Conservation (phyloP, 2,113 vertebrate species). For the Tachuris rubrigastra region DNA sequence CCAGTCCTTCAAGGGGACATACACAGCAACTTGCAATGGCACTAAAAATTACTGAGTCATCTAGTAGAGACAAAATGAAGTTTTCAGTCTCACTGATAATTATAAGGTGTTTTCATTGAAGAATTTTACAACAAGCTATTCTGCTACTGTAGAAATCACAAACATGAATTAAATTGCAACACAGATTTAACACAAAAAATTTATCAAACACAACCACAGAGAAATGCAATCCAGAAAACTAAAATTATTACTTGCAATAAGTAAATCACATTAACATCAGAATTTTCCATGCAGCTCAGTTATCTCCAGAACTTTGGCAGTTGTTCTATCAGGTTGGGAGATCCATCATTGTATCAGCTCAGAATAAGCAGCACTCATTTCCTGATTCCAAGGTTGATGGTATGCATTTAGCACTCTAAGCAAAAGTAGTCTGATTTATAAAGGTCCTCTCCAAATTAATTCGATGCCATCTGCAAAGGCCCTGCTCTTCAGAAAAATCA, state of each 20-base stretch:
- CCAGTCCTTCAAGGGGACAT: neutral
- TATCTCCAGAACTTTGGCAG: neutral
- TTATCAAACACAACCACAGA: neutral
- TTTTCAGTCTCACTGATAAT: neutral
- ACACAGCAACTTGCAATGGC: neutral
- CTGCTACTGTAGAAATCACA: neutral
- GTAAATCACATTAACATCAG: neutral
- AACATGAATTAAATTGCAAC: neutral
- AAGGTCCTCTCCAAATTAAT: neutral
- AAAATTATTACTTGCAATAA: neutral
- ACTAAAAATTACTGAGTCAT: neutral
- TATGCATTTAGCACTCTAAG: neutral
- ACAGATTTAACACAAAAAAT: neutral
- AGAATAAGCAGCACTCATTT: neutral
- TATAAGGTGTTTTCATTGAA: neutral
- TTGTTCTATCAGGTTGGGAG: neutral
- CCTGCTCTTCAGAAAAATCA: neutral
- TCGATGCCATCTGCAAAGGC: neutral
- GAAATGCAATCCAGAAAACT: neutral
- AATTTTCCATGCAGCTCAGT: neutral
- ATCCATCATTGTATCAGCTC: neutral
- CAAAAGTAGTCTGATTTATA: neutral
- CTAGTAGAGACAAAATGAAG: neutral
- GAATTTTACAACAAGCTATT: neutral
- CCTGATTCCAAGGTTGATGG: fast-evolving